Conservation (phyloP, 2,888 invertebrate species). For the Pheosia gnoma region DNA sequence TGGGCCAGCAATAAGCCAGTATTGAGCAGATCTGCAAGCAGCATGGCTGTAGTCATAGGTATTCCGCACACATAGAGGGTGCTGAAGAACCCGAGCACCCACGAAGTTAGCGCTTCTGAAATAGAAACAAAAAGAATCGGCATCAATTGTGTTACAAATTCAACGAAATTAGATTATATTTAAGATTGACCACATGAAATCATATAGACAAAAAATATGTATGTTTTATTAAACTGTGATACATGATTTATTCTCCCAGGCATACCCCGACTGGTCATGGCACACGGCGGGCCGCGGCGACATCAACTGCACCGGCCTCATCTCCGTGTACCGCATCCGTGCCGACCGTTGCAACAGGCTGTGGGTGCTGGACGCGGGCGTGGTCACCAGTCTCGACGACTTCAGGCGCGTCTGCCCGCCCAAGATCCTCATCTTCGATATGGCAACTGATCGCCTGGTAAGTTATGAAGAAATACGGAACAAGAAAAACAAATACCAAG, state of each 20-base stretch:
- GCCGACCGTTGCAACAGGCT: conserved; percentile 92
- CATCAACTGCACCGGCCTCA: conserved; percentile 89
- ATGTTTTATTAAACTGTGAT: neutral
- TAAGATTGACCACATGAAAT: too few relatives aligned
- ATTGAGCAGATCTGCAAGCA: too few relatives aligned
- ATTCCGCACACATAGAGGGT: too few relatives aligned
- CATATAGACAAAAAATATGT: too few relatives aligned
- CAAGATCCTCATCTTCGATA: conserved; percentile 91
- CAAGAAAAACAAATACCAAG: too few relatives aligned
- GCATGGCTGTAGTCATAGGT: too few relatives aligned
- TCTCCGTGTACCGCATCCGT: conserved; percentile 91
- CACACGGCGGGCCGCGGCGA: conserved; percentile 88
- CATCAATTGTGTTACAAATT: too few relatives aligned
- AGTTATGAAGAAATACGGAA: conserved; percentile 39
- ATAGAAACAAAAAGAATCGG: too few relatives aligned
- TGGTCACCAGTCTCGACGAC: conserved; percentile 88
- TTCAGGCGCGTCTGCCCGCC: conserved; percentile 88
- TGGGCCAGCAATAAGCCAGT: too few relatives aligned
- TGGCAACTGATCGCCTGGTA: conserved; percentile 88
- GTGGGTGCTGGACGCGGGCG: conserved; percentile 92
- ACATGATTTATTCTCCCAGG: conserved; percentile 61
- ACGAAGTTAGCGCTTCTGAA: too few relatives aligned
- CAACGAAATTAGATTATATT: too few relatives aligned
- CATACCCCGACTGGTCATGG: conserved; percentile 91
- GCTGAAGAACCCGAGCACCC: too few relatives aligned